A percentile compares a stretch with the other conserved stretches of the same genome.
phyloP scores from a whole-genome alignment of 2,888 invertebrate species.

The Chrysotoxum bicinctum region DNA sequence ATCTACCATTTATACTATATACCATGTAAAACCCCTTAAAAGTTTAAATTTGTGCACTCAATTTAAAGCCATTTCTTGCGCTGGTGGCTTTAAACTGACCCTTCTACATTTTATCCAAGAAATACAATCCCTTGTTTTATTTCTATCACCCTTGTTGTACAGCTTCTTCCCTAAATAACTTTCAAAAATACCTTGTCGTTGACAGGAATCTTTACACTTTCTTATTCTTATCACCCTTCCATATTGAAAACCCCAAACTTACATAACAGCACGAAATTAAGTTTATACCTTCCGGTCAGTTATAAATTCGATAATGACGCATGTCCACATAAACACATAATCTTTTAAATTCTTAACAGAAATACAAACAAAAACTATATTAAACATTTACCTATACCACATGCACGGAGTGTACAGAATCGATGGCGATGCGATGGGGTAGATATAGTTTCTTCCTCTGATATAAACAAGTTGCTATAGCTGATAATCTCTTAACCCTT shows the following conservation, averaged over 20 bases:
- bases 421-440: neutral
- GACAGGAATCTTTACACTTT: conserved; percentile 39
- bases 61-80: neutral
- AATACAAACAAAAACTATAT: conserved; percentile 47
- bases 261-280: conserved; percentile 17
- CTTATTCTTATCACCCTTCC: neutral
- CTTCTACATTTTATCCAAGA: neutral
- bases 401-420: neutral
- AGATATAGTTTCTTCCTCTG: neutral
- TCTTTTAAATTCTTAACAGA: conserved; percentile 27
- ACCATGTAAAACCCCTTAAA: neutral
- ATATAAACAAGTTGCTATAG: conserved; percentile 16
- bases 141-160: conserved; percentile 22
- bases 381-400: conserved; percentile 39
- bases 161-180: conserved; percentile 27
- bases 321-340: conserved; percentile 47
- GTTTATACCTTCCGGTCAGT: conserved; percentile 62
- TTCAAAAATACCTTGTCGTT: conserved; percentile 25
- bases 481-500: conserved; percentile 48
- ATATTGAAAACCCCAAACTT: neutral
- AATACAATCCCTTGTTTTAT: neutral
- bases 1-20: neutral
- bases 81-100: neutral
- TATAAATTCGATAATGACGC: conserved; percentile 57
- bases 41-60: neutral